Evolutionary conservation across 1,140 invertebrate species (phyloP).

Genomic region (Zaprionus davidi): DNA sequence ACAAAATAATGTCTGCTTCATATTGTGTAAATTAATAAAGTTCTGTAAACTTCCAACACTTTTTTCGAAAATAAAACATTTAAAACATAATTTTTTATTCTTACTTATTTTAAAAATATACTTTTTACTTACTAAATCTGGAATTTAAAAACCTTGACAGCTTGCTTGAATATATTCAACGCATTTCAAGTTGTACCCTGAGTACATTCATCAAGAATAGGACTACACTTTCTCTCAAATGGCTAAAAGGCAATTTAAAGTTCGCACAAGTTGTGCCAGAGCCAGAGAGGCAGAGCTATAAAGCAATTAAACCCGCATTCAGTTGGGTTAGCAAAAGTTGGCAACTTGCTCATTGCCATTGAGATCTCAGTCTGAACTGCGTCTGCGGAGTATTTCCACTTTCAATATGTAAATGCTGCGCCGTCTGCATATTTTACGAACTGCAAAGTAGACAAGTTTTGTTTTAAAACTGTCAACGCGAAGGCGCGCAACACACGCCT

Average conservation of each 20-base stretch:
- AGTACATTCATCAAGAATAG: neutral
- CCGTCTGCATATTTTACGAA: conserved; percentile 71
- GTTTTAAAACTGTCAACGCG: conserved; percentile 75
- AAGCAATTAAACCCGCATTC: conserved; percentile 67
- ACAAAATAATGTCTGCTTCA: too few relatives aligned
- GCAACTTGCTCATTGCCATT: conserved; percentile 40
- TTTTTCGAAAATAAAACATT: too few relatives aligned
- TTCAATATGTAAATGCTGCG: conserved; percentile 42
- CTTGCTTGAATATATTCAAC: neutral
- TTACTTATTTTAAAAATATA: too few relatives aligned
- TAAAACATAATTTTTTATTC: too few relatives aligned
- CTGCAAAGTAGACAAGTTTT: conserved; percentile 78
- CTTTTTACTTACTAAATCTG: neutral
- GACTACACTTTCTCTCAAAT: conserved; percentile 2
- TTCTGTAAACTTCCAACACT: too few relatives aligned
- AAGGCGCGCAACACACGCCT: conserved; percentile 50
- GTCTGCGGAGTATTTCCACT: conserved; percentile 30
- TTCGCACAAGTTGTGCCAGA: neutral
- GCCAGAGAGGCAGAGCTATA: conserved; percentile 11
- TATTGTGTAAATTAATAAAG: too few relatives aligned
- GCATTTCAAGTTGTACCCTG: neutral
- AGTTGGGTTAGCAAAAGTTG: conserved; percentile 62
- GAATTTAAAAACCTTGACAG: neutral
- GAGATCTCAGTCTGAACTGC: neutral
- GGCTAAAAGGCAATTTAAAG: neutral